Conservation (phyloP, 2,113 vertebrate species). For the Herpetotheres cachinnans region DNA sequence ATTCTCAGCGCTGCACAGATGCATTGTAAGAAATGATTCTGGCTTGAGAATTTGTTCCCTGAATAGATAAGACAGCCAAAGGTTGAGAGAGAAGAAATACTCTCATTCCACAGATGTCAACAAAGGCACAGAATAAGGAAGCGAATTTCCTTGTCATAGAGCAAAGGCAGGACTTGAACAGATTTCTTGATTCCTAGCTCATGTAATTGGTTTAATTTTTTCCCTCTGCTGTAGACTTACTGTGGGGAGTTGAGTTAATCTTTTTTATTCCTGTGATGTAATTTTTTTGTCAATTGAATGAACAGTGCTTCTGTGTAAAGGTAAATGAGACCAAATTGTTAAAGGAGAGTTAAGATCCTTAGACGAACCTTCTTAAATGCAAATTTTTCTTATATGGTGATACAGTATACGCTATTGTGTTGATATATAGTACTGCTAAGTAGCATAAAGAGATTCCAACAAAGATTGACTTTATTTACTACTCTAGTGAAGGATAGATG, state of each 20-base stretch:
- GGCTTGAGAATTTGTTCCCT: background rate
- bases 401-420: background rate
- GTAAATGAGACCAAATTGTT: background rate
- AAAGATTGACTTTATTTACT: background rate
- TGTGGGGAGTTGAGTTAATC: background rate
- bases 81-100: background rate
- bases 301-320: background rate
- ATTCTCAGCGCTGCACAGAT: background rate
- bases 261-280: background rate
- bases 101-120: conserved; percentile 10
- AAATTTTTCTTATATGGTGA: background rate
- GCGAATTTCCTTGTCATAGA: background rate
- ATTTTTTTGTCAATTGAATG: background rate
- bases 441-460: background rate
- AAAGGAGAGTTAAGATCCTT: background rate
- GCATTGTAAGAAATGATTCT: background rate
- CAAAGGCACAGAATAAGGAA: conserved; percentile 1
- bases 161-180: conserved; percentile 10
- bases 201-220: background rate
- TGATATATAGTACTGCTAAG: background rate
- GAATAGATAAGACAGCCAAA: background rate
- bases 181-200: conserved; percentile 9
- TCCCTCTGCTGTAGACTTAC: background rate
- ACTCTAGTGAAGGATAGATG: background rate
- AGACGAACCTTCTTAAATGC: background rate